These are phyloP conservation scores for Serripes groenlandicus DNA, from an alignment of 2,888 invertebrate species.

Conservation along the genomic window DNA sequence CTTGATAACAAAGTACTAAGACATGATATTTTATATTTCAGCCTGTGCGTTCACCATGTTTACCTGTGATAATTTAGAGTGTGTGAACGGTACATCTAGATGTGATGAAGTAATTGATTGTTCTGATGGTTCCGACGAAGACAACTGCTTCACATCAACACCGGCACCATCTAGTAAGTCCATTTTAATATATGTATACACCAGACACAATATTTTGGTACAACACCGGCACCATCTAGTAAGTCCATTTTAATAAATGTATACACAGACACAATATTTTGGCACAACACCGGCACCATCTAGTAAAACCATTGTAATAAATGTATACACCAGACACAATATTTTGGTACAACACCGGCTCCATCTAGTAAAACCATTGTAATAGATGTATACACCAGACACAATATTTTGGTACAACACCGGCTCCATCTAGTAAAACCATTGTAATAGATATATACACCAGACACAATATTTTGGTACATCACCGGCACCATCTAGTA, in stretches of 20 bases:
- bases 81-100: constrained; percentile 37
- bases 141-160: constrained; percentile 24
- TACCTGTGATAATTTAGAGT: constrained; percentile 54
- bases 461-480: too few species aligned
- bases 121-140: constrained; percentile 57
- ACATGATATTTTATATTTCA: constrained; percentile 3
- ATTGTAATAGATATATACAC: too few species aligned
- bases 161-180: background rate
- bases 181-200: background rate
- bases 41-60: constrained; percentile 48
- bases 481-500: too few species aligned
- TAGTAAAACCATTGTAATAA: background rate
- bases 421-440: too few species aligned
- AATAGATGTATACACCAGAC: too few species aligned
- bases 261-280: background rate
- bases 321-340: too few species aligned
- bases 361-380: too few species aligned
- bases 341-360: too few species aligned
- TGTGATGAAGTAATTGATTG: constrained; percentile 56
- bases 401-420: too few species aligned
- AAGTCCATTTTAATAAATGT: background rate
- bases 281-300: background rate
- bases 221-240: background rate
- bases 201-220: background rate
- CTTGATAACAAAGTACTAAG: too few species aligned